These are phyloP conservation scores for Hetaerina titia DNA, from an alignment of 2,888 invertebrate genomes.

Conservation along the genomic window DNA sequence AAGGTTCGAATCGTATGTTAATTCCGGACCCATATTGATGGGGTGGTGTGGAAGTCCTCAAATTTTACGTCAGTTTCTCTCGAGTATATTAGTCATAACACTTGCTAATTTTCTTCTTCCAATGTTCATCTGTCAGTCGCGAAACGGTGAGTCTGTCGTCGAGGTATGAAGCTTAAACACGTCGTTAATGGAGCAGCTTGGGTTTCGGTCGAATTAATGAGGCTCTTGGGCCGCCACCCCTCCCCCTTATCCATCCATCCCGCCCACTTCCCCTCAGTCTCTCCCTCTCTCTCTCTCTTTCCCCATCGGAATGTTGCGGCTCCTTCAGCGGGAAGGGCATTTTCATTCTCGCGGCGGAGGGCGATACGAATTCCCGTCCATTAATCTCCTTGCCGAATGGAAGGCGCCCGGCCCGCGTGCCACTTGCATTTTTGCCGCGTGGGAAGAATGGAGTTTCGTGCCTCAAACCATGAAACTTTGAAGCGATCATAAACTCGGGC, in stretches of 20 bases:
- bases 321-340: neutral
- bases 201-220: neutral
- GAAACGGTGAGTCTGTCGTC: neutral
- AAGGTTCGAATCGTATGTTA: neutral
- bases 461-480: too few species aligned
- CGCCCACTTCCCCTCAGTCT: neutral
- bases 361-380: neutral
- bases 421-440: too few species aligned
- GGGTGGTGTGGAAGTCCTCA: neutral
- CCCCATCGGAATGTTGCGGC: neutral
- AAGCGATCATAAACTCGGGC: too few species aligned
- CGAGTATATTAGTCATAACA: conserved; percentile 1
- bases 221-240: neutral
- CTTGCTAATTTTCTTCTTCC: neutral
- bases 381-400: neutral
- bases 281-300: neutral
- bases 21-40: neutral
- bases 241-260: neutral
- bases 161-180: conserved; percentile 15
- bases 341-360: neutral
- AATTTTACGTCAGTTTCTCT: neutral
- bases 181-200: conserved; percentile 3
- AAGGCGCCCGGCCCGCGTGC: too few species aligned
- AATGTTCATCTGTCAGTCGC: neutral
- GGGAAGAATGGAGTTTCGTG: too few species aligned